Conservation (phyloP, 2,888 invertebrate genomes). For the Magallana nippona region DNA sequence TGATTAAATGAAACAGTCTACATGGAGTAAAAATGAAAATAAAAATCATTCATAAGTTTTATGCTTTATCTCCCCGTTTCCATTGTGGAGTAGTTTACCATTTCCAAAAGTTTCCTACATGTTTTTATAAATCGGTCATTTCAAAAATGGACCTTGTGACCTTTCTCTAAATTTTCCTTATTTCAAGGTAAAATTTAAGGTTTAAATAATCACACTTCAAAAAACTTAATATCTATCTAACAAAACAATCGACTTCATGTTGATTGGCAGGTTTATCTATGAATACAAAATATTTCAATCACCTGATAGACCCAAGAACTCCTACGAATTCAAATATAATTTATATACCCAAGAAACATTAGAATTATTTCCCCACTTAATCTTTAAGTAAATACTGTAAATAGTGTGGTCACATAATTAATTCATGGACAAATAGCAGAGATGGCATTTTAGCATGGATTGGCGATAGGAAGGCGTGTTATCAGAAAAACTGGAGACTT, state of each 20-base stretch:
- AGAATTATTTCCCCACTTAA: neutral
- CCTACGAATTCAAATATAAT: neutral
- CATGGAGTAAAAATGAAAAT: too few relatives aligned
- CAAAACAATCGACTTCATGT: neutral
- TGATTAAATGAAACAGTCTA: too few relatives aligned
- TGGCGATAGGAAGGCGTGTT: neutral
- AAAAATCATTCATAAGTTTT: too few relatives aligned
- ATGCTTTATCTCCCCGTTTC: too few relatives aligned
- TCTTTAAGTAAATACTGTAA: slow-evolving; percentile 10
- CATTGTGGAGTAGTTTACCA: too few relatives aligned
- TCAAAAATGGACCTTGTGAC: neutral
- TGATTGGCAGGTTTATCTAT: slow-evolving; percentile 7
- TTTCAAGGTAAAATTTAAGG: neutral
- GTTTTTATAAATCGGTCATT: neutral
- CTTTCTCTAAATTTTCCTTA: neutral
- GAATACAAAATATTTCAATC: neutral
- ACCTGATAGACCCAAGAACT: neutral
- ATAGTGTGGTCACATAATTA: slow-evolving; percentile 8
- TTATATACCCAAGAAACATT: neutral
- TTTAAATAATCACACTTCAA: neutral
- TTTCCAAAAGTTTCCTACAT: too few relatives aligned
- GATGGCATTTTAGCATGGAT: slow-evolving; percentile 1
- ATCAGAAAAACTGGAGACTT: neutral
- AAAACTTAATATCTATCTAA: neutral
- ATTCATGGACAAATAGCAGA: slow-evolving; percentile 13